These are phyloP conservation scores for Lanius ludovicianus DNA, from an alignment of 2,113 vertebrate genomes.

Conservation along the genomic window DNA sequence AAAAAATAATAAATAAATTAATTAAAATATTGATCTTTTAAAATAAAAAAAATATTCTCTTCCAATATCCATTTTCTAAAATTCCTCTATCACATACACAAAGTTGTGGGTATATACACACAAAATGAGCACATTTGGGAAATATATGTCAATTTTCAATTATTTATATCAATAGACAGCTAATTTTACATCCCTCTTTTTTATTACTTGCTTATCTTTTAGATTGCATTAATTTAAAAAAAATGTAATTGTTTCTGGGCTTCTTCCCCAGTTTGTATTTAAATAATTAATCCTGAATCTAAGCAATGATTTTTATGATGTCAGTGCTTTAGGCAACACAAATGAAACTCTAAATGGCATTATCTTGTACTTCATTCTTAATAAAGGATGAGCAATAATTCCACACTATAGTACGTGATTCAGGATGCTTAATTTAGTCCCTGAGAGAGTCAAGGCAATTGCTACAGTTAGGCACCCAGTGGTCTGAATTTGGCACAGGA, in stretches of 20 bases:
- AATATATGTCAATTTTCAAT: background rate
- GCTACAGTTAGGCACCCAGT: background rate
- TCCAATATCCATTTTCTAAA: background rate
- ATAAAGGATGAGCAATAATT: background rate
- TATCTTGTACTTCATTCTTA: background rate
- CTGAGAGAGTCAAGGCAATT: background rate
- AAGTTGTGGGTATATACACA: background rate
- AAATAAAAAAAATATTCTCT: background rate
- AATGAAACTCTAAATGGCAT: background rate
- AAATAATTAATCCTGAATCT: background rate
- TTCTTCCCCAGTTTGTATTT: background rate
- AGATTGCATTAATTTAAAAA: background rate
- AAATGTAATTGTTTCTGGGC: background rate
- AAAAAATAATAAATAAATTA: rapidly evolving
- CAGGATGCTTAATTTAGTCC: background rate
- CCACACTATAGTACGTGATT: background rate
- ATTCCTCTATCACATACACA: background rate
- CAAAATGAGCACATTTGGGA: background rate
- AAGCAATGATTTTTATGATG: background rate
- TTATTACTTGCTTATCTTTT: background rate
- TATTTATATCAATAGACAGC: background rate
- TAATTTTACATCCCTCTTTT: background rate
- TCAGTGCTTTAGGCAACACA: background rate
- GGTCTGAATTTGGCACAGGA: background rate
- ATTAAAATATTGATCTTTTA: background rate